Evolutionary conservation across 2,113 vertebrate genomes (phyloP).

Genomic region (Chrysochloris asiatica): DNA sequence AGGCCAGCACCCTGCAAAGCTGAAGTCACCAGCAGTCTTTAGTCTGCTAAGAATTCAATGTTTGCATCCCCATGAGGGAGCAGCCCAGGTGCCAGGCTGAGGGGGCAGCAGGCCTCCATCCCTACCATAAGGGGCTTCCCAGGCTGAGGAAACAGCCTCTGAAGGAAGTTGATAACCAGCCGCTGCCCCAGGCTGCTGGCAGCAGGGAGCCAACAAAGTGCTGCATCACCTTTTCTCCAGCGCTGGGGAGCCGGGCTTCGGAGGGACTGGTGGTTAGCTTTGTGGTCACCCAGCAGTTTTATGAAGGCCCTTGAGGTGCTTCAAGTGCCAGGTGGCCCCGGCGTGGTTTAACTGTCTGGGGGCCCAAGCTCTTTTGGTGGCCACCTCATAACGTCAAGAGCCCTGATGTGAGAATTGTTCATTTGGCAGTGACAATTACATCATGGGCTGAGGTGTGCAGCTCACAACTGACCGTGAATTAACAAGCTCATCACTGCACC

Average conservation of each 20-base stretch:
- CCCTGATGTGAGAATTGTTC: conserved; percentile 30
- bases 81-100: neutral
- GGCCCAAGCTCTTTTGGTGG: conserved; percentile 61
- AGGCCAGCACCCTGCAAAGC: neutral
- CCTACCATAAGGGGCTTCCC: conserved; percentile 20
- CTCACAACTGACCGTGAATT: accelerated
- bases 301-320: conserved; percentile 77
- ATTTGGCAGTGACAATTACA: conserved; percentile 54
- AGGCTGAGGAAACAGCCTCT: neutral
- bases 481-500: accelerated
- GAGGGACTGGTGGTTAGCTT: conserved; percentile 74
- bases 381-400: conserved; percentile 44
- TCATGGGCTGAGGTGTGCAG: accelerated
- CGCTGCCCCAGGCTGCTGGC: neutral
- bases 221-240: conserved; percentile 59
- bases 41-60: neutral
- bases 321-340: conserved; percentile 76
- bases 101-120: neutral
- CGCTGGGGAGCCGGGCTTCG: conserved; percentile 31
- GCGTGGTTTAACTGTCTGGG: conserved; percentile 79
- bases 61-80: neutral
- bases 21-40: neutral
- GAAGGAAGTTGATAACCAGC: conserved; percentile 32
- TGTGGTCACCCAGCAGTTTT: conserved; percentile 81
- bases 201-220: conserved; percentile 35